A percentile compares a stretch with the other conserved stretches of the same genome.
These are phyloP conservation scores for Antheraea pernyi DNA, from an alignment of 1,140 invertebrate species.

Conservation along the genomic window DNA sequence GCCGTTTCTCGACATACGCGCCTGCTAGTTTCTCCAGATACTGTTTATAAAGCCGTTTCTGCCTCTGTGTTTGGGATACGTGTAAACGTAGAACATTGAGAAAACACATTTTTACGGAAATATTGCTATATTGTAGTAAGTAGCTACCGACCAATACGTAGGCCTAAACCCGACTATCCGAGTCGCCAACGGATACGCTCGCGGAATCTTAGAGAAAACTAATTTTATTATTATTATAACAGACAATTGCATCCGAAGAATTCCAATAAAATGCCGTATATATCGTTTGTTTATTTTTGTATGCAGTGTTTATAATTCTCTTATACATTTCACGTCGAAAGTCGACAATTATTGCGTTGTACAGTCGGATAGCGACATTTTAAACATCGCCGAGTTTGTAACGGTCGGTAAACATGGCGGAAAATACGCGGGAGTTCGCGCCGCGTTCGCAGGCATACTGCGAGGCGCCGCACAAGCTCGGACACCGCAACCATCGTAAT, in stretches of 20 bases:
- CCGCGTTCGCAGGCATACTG: slow-evolving; percentile 40
- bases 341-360: too few relatives aligned
- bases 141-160: too few relatives aligned
- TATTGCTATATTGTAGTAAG: slow-evolving; percentile 19
- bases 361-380: slow-evolving; percentile 32
- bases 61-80: slow-evolving; percentile 70
- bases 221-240: slow-evolving; percentile 34
- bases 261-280: slow-evolving; percentile 28
- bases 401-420: slow-evolving; percentile 22
- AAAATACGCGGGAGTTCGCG: slow-evolving; percentile 43
- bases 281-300: too few relatives aligned
- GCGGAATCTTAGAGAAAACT: slow-evolving; percentile 43
- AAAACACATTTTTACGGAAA: slow-evolving; percentile 72
- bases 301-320: too few relatives aligned
- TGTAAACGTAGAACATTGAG: slow-evolving; percentile 73
- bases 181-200: slow-evolving; percentile 23
- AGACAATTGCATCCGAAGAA: slow-evolving; percentile 37
- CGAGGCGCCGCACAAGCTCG: slow-evolving; percentile 24
- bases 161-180: slow-evolving; percentile 24
- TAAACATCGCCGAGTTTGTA: slow-evolving; percentile 29
- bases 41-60: slow-evolving; percentile 76
- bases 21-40: slow-evolving; percentile 72
- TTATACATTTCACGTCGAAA: not conserved
- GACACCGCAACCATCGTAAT: slow-evolving; percentile 43
- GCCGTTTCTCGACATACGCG: slow-evolving; percentile 64